Conservation (phyloP, 1,140 invertebrate genomes). For the Orchestia grillus region DNA sequence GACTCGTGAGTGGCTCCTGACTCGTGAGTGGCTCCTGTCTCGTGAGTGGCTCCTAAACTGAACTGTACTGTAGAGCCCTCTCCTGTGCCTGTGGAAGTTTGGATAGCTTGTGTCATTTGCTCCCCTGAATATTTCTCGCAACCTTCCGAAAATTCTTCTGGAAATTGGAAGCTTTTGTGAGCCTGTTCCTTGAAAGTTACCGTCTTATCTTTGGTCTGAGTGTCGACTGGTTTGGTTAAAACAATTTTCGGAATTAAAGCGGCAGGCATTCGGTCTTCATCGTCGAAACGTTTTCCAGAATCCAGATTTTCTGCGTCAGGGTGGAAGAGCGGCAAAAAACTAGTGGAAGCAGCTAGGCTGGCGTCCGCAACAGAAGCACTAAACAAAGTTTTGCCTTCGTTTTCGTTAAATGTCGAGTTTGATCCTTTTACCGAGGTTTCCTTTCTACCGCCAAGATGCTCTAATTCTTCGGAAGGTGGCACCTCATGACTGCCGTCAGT, state of each 20-base stretch:
- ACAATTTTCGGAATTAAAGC: not conserved
- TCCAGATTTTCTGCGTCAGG: not conserved
- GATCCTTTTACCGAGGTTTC: not conserved
- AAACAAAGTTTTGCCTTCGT: not conserved
- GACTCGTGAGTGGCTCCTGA: no score
- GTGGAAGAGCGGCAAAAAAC: constrained; percentile 12
- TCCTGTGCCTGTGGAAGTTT: not conserved
- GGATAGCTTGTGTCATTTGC: not conserved
- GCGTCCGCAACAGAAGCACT: not conserved
- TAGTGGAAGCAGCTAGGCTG: constrained; percentile 8
- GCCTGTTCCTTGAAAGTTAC: not conserved
- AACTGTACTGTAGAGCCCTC: not conserved
- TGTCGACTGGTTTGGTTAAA: not conserved
- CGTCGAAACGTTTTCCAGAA: not conserved
- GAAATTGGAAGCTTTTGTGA: constrained; percentile 19
- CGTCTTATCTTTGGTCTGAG: not conserved
- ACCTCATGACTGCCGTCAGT: not conserved
- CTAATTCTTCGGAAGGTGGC: not conserved
- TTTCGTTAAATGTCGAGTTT: not conserved
- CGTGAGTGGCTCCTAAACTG: no score
- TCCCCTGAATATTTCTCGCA: not conserved
- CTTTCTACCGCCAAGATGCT: not conserved
- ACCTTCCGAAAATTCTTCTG: not conserved
- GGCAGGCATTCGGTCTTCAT: not conserved
- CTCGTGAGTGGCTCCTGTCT: no score